A percentile compares a stretch with the other conserved stretches of the same genome.
Evolutionary conservation across 2,113 vertebrate genomes (phyloP).

Genomic region (Burhinus oedicnemus): DNA sequence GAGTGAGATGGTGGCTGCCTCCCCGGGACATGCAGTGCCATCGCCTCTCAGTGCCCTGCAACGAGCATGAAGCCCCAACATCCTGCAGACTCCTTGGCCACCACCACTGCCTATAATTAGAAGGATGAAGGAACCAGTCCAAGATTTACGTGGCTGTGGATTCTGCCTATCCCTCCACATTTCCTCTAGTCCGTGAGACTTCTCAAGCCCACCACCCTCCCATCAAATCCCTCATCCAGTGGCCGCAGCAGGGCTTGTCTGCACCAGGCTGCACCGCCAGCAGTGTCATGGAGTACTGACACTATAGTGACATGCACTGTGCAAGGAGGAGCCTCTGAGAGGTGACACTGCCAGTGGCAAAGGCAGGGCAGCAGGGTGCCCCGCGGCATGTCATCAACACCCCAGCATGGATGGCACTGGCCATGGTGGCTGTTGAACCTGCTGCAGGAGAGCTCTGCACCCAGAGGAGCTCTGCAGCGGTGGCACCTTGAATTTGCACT

Average conservation of each 20-base stretch:
- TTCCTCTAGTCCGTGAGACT: neutral
- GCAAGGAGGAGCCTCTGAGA: fast-evolving
- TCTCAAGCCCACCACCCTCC: fast-evolving
- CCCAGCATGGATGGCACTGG: neutral
- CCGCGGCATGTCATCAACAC: fast-evolving
- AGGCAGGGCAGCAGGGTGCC: neutral
- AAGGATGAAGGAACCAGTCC: neutral
- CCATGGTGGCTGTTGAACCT: neutral
- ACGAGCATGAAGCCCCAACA: fast-evolving
- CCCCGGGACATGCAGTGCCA: fast-evolving
- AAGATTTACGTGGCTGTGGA: neutral
- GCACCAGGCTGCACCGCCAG: neutral
- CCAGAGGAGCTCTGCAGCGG: neutral
- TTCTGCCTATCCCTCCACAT: neutral
- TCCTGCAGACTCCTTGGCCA: neutral
- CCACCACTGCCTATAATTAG: neutral
- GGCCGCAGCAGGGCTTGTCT: neutral
- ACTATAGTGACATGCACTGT: fast-evolving
- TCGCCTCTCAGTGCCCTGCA: fast-evolving
- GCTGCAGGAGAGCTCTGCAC: neutral
- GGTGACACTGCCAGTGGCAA: neutral
- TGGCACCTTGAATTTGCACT: fast-evolving
- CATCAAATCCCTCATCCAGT: neutral
- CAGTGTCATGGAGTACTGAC: neutral
- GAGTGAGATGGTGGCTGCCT: neutral